Percentiles rank a stretch among this genome's conserved stretches.
These are phyloP conservation scores for Drosophila ochracea DNA, from an alignment of 2,888 invertebrate genomes.

Conservation along the genomic window DNA sequence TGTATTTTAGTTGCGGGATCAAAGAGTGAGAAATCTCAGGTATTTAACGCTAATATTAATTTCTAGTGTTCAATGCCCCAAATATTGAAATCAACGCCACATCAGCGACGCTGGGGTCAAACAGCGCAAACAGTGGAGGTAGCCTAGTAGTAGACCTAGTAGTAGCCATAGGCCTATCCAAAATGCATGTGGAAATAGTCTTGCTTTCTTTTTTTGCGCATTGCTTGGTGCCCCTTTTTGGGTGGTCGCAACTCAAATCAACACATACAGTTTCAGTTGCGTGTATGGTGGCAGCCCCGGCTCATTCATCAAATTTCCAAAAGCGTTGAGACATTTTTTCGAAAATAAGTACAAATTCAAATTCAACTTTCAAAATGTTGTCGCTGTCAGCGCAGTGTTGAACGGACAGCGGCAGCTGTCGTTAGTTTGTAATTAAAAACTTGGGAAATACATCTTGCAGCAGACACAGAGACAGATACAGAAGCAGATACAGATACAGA, in stretches of 20 bases:
- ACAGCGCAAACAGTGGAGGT: constrained; percentile 77
- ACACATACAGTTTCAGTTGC: constrained; percentile 18
- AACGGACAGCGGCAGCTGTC: constrained; percentile 80
- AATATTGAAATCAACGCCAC: constrained; percentile 75
- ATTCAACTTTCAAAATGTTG: constrained; percentile 72
- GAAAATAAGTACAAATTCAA: constrained; percentile 64
- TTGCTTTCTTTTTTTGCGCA: constrained; percentile 21
- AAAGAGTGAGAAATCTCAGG: background rate
- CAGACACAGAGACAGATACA: constrained; percentile 31
- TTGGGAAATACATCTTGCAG: constrained; percentile 62
- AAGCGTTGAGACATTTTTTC: constrained; percentile 63
- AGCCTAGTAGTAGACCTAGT: constrained; percentile 18
- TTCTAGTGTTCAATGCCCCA: constrained; percentile 83
- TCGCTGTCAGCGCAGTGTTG: constrained; percentile 64
- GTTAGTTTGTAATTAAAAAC: constrained; percentile 83
- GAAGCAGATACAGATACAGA: constrained; percentile 33
- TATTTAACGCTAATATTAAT: constrained; percentile 41
- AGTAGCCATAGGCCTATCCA: constrained; percentile 4
- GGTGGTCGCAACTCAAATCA: constrained; percentile 55
- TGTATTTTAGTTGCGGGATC: background rate
- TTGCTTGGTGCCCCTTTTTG: constrained; percentile 39
- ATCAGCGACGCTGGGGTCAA: constrained; percentile 82
- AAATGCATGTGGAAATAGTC: constrained; percentile 35
- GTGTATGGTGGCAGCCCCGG: constrained; percentile 42
- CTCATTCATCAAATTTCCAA: constrained; percentile 78